phyloP scores from a whole-genome alignment of 1,140 invertebrate species.

The Drosophila repletoides region DNA sequence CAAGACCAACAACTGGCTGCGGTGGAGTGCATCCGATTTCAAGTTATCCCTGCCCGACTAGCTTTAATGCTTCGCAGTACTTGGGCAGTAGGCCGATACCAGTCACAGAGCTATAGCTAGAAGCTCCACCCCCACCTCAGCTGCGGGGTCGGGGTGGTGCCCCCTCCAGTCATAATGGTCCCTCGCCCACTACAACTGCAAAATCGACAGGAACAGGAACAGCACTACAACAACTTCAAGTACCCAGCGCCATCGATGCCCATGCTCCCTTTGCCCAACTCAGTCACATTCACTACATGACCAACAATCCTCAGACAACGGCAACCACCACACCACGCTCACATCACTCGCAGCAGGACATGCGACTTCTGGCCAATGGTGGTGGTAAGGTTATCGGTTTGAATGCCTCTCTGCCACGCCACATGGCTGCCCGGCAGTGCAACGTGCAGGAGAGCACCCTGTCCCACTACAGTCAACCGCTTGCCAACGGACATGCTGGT shows the following conservation, averaged over 20 bases:
- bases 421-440: conserved; percentile 37
- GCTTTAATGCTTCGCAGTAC: conserved; percentile 69
- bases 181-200: conserved; percentile 24
- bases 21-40: conserved; percentile 56
- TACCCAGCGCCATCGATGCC: conserved; percentile 61
- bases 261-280: conserved; percentile 77
- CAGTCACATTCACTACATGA: conserved; percentile 81
- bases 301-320: conserved; percentile 51
- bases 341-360: conserved; percentile 70
- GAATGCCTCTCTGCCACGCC: conserved; percentile 52
- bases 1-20: conserved; percentile 83
- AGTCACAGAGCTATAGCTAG: conserved; percentile 96
- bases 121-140: conserved; percentile 83
- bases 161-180: conserved; percentile 42
- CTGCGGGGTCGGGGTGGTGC: conserved; percentile 75
- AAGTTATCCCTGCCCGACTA: conserved; percentile 45
- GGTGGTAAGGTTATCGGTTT: conserved; percentile 37
- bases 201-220: conserved; percentile 1
- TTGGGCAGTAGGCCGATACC: conserved; percentile 89
- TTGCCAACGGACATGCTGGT: conserved; percentile 53
- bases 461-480: conserved; percentile 75
- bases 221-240: conserved; percentile 72
- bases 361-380: conserved; percentile 65
- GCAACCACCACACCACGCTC: conserved; percentile 28
- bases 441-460: conserved; percentile 65